A percentile compares a stretch with the other conserved stretches of the same genome.
Conservation (phyloP, 92 coral and sea anemone genomes). For the Paragorgia papillata region DNA sequence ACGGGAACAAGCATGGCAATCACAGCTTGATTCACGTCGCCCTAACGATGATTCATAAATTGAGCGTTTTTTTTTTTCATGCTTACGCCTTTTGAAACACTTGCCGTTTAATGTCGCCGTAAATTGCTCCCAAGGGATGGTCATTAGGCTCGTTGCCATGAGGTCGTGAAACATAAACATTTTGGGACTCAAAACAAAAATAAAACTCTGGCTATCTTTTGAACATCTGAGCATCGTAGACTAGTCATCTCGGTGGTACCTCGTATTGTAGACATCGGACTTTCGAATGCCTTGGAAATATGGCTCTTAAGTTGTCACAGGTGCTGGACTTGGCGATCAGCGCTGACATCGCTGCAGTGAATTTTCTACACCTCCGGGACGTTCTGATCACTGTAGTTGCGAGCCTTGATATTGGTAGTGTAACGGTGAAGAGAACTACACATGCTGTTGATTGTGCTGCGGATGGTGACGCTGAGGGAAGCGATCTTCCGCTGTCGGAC, state of each 20-base stretch:
- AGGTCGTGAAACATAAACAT: neutral
- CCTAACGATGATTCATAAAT: too few species aligned
- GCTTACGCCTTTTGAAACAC: too few species aligned
- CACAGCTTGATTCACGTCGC: too few species aligned
- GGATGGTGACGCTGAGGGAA: constrained; percentile 43
- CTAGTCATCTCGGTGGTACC: too few species aligned
- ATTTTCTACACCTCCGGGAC: constrained; percentile 84
- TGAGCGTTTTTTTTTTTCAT: too few species aligned
- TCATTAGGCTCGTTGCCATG: neutral
- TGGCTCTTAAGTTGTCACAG: constrained; percentile 84
- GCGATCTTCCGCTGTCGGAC: constrained; percentile 14
- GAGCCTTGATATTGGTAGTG: constrained; percentile 80
- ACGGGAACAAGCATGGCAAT: too few species aligned
- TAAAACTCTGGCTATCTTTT: too few species aligned
- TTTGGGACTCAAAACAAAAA: too few species aligned
- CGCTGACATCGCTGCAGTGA: constrained; percentile 91
- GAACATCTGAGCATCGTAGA: too few species aligned
- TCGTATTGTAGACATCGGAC: neutral
- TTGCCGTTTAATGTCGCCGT: too few species aligned
- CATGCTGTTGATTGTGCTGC: constrained; percentile 45
- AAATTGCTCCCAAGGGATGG: neutral
- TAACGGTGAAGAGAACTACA: constrained; percentile 77
- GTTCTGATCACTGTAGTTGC: constrained; percentile 76
- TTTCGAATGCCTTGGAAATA: constrained; percentile 17
- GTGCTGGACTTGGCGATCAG: constrained; percentile 88